Conservation (phyloP, 2,797 vertebrate species). For the Malacoctenus gilli region DNA sequence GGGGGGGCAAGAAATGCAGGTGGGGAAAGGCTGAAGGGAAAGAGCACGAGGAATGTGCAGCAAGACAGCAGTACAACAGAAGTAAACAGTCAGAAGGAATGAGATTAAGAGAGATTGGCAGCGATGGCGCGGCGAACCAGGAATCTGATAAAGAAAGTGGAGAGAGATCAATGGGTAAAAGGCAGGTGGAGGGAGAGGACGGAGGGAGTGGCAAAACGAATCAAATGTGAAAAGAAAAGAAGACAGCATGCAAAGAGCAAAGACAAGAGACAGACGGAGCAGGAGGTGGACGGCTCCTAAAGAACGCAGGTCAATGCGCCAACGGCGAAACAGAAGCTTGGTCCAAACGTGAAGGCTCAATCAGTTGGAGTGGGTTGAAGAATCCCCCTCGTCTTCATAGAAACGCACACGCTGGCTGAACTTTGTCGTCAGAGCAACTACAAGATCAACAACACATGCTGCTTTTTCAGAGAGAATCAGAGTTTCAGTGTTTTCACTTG, state of each 20-base stretch:
- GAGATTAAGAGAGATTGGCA: background rate
- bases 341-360: no score
- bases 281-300: background rate
- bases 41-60: background rate
- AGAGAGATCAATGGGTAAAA: conserved; percentile 16
- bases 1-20: background rate
- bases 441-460: no score
- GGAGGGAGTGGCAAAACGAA: background rate
- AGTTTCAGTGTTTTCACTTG: no score
- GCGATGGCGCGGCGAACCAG: background rate
- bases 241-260: background rate
- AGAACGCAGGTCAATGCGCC: no score
- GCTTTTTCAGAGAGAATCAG: no score
- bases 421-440: no score
- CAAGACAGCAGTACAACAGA: conserved; percentile 5
- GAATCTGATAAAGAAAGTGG: conserved; percentile 24
- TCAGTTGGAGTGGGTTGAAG: no score
- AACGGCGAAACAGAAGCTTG: no score
- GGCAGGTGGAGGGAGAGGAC: background rate
- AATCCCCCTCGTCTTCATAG: no score
- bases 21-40: conserved; percentile 5
- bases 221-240: background rate
- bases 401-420: no score
- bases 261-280: conserved; percentile 18
- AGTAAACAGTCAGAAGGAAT: conserved; percentile 15